These are phyloP conservation scores for Palythoa caribaeorum DNA, from an alignment of 92 coral and sea anemone genomes.

Conservation along the genomic window DNA sequence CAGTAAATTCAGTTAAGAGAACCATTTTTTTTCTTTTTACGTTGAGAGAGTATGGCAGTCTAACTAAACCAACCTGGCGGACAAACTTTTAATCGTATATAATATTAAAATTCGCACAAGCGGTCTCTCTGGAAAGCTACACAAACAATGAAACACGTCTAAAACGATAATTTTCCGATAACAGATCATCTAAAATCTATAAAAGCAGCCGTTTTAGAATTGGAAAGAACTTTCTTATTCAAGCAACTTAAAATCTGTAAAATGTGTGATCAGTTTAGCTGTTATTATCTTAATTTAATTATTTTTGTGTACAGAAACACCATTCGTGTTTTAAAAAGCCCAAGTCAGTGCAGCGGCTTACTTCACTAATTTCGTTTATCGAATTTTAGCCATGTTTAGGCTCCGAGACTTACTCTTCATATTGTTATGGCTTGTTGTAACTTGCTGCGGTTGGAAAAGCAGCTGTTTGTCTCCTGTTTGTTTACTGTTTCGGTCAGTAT, in stretches of 20 bases:
- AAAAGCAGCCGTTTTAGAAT: neutral
- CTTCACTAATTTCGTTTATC: neutral
- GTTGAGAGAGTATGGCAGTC: neutral
- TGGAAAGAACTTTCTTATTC: neutral
- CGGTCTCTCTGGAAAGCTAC: neutral
- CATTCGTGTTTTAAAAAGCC: neutral
- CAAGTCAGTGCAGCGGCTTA: neutral
- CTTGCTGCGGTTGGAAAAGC: neutral
- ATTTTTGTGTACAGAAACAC: neutral
- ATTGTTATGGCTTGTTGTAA: neutral
- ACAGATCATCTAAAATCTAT: neutral
- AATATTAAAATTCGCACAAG: no score
- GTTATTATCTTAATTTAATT: neutral
- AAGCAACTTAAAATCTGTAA: neutral
- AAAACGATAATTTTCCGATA: neutral
- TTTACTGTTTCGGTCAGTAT: neutral
- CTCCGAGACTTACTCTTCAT: neutral
- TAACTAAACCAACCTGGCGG: no score
- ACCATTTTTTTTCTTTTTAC: no score
- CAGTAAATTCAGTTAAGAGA: neutral
- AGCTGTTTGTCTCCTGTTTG: neutral
- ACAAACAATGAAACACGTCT: neutral
- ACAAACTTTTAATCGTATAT: no score
- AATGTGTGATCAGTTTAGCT: constrained; percentile 18
- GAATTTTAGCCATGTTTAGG: neutral